phyloP scores from a whole-genome alignment of 2,888 invertebrate species.

The Sphinx pinastri region DNA sequence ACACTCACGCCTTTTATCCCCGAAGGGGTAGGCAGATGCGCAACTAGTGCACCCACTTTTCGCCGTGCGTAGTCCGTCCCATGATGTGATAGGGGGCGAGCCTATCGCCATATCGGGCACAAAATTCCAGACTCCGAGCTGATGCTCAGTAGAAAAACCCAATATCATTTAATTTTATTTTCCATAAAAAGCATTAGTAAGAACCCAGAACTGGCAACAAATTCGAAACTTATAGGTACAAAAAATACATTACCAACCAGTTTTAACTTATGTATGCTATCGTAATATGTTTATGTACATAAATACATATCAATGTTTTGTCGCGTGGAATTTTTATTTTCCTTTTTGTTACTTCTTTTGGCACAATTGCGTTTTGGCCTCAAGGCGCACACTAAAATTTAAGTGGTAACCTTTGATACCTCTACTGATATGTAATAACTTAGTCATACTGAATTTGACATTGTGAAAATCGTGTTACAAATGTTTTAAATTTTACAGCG shows the following conservation, averaged over 20 bases:
- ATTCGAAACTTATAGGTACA: constrained; percentile 37
- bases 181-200: constrained; percentile 33
- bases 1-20: too few relatives aligned
- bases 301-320: constrained; percentile 54
- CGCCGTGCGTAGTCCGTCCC: too few relatives aligned
- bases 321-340: constrained; percentile 45
- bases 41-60: too few relatives aligned
- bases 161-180: constrained; percentile 34
- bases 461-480: background rate
- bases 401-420: constrained; percentile 10
- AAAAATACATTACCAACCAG: constrained; percentile 53
- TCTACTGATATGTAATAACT: background rate
- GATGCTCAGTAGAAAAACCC: too few relatives aligned
- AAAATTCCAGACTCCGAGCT: too few relatives aligned
- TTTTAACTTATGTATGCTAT: constrained; percentile 55
- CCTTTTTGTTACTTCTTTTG: constrained; percentile 7
- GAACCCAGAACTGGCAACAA: constrained; percentile 8
- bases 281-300: constrained; percentile 58
- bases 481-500: background rate
- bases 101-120: too few relatives aligned
- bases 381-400: background rate
- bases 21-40: too few relatives aligned
- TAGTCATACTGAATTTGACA: background rate
- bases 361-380: constrained; percentile 4
- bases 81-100: too few relatives aligned